Conservation (phyloP, 2,113 vertebrate genomes). For the Podilymbus podiceps region DNA sequence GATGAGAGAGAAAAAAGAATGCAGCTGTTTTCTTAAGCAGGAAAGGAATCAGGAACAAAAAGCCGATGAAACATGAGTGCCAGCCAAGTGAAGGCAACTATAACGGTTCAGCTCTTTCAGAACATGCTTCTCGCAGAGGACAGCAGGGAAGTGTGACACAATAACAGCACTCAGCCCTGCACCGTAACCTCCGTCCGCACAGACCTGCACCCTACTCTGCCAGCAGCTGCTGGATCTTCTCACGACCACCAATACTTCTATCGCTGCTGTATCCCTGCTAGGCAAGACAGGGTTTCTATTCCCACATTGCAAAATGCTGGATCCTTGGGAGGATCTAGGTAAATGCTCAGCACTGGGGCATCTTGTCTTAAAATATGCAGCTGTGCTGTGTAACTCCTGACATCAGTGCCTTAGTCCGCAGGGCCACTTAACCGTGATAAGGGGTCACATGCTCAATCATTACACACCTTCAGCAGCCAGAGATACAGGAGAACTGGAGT, state of each 20-base stretch:
- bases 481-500: background rate
- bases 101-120: background rate
- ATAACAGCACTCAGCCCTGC: background rate
- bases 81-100: background rate
- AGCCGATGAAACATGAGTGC: background rate
- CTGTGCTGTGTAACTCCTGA: background rate
- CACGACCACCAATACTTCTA: background rate
- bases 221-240: background rate
- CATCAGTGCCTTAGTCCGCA: background rate
- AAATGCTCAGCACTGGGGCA: background rate
- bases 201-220: background rate
- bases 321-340: background rate
- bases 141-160: background rate
- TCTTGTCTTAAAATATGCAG: background rate
- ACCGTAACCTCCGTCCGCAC: accelerated
- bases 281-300: background rate
- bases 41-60: background rate
- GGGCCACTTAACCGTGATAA: no score
- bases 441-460: background rate
- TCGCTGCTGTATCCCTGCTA: background rate
- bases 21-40: background rate
- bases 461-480: background rate
- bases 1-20: background rate
- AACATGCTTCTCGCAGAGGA: background rate
- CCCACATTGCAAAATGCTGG: background rate